Conservation (phyloP, 2,888 invertebrate genomes). For the Capitulum mitella region DNA sequence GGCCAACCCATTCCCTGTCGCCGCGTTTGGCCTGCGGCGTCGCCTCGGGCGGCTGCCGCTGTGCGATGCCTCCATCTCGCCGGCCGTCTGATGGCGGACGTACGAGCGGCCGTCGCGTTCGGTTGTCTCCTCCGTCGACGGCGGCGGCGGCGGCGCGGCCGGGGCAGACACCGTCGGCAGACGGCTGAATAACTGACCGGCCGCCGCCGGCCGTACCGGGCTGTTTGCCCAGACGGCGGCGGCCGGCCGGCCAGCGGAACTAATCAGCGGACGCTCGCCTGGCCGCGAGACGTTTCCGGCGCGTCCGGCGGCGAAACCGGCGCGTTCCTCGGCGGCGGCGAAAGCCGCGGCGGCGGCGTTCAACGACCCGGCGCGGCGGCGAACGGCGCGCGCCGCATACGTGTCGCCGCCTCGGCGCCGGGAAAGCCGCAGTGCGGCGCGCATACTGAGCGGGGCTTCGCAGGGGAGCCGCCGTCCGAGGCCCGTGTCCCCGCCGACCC, state of each 20-base stretch:
- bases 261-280: background rate
- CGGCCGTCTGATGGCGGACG: no score
- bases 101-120: no score
- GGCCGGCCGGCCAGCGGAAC: background rate
- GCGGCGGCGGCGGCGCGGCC: no score
- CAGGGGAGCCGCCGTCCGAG: no score
- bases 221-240: background rate
- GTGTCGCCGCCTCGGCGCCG: background rate
- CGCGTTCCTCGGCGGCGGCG: slow-evolving; percentile 13
- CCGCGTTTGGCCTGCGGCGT: no score
- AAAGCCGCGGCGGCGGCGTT: background rate
- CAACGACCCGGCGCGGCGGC: background rate
- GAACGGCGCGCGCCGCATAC: background rate
- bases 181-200: background rate
- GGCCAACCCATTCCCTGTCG: no score
- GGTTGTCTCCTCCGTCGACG: no score
- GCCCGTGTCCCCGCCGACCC: no score
- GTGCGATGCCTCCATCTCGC: no score
- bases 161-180: no score
- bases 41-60: no score
- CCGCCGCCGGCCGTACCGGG: background rate
- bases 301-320: slow-evolving; percentile 8
- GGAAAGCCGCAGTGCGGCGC: background rate
- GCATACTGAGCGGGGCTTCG: background rate
- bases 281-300: background rate